Evolutionary conservation across 2,113 vertebrate genomes (phyloP), one percentile per base, ranked within the genome.

Genomic region (Symphodus melops): DNA sequence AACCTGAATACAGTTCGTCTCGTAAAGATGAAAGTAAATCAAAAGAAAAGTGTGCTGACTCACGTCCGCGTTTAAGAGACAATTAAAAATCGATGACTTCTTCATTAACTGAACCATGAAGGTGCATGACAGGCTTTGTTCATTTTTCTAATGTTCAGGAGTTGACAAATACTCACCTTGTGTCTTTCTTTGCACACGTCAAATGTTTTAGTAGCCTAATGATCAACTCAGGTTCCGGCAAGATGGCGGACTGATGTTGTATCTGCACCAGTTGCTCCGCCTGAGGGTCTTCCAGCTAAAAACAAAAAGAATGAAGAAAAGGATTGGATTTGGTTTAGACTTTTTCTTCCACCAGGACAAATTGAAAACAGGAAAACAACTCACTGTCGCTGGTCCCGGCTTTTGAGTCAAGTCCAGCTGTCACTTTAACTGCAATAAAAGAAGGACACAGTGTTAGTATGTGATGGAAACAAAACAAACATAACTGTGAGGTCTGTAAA

Each of bases 381-480:
- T 78, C 54, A 83, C 80, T 3, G 5, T 11, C 11, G 12, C 25
- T 2, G 37, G 68, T 3, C 11, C 3, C 68, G 42, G 63, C 8
- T 6, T 53, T 28, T 16, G 61, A 28, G 5, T 2, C 5, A 1
- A 0, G 16, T 57, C 0, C 44, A 17, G 1, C 0, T 0, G 1
- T 9, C 0, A 54, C 74, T 12, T 48, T 0, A 1, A 0, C 80
- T 77, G 58, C 39, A 39, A 51, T 3, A 56, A 4, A 5, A 72
- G 36, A 5, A 72, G 36, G 23, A 66, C 5, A 54, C 9, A 44
- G 17, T 2, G 11, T 69, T 48, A 55, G 12, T 23, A 16, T 14
- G 16, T n/a, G 17, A 17, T 11, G 41, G 12, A 42, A 14, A 16
- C 12, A 44, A 48, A 19, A 17, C 16, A 48, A 48, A 2, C 16